Conservation (phyloP, 1,140 invertebrate genomes). For the Atta texana region DNA sequence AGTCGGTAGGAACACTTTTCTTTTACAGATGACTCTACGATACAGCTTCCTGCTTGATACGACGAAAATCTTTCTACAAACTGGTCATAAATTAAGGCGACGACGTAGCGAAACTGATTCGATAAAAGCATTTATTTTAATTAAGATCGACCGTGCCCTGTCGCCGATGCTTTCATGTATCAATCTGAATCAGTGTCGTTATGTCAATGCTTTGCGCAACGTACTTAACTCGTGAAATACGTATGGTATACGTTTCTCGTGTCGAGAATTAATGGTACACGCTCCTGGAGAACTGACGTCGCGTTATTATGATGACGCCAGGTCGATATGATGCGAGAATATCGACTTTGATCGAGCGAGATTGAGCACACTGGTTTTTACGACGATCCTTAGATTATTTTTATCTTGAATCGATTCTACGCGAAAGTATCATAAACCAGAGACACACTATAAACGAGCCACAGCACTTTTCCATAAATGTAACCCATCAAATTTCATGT, state of each 20-base stretch:
- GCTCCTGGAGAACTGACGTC: slow-evolving; percentile 41
- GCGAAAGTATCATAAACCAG: slow-evolving; percentile 26
- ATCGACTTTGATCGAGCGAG: slow-evolving; percentile 43
- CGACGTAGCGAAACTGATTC: slow-evolving; percentile 47
- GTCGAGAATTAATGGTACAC: slow-evolving; percentile 32
- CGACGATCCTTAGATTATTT: slow-evolving; percentile 41
- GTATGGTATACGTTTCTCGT: background rate
- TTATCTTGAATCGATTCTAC: slow-evolving; percentile 26
- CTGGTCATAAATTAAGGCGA: slow-evolving; percentile 49
- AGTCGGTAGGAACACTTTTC: slow-evolving; percentile 12
- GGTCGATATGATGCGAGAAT: slow-evolving; percentile 25
- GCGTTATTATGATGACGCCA: slow-evolving; percentile 3
- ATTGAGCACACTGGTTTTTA: slow-evolving; percentile 38
- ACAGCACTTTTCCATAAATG: slow-evolving; percentile 2
- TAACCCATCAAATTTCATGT: slow-evolving; percentile 25
- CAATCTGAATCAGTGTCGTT: slow-evolving; percentile 38
- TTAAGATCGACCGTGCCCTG: slow-evolving; percentile 42
- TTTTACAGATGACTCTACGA: background rate
- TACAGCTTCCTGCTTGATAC: background rate
- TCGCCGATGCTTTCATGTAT: slow-evolving; percentile 30
- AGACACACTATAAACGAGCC: background rate
- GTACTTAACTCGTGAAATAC: slow-evolving; percentile 18
- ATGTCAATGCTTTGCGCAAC: slow-evolving; percentile 21
- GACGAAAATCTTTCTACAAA: slow-evolving; percentile 42
- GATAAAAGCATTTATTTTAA: slow-evolving; percentile 68